A percentile compares a stretch with the other conserved stretches of the same genome.
phyloP scores from a whole-genome alignment of 2,797 vertebrate genomes.

The Protonibea diacanthus region DNA sequence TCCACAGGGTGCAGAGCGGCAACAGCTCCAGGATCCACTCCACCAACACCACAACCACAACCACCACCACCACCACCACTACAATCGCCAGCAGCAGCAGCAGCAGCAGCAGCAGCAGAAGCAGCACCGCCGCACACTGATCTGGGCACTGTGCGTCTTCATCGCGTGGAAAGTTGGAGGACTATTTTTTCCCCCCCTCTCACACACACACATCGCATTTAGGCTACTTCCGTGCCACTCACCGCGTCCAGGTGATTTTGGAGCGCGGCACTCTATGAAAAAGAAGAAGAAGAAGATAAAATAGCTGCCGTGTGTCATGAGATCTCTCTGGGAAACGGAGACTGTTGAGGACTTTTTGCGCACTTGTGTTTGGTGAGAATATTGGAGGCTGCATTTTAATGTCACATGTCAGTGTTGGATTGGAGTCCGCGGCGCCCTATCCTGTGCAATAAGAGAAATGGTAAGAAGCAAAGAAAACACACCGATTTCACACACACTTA shows the following conservation, averaged over 20 bases:
- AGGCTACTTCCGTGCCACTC: neutral
- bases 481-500: constrained; percentile 33
- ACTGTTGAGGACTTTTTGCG: constrained; percentile 29
- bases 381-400: constrained; percentile 17
- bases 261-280: constrained; percentile 26
- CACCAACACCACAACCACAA: neutral
- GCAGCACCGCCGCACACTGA: neutral
- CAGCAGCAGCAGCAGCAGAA: too few relatives aligned
- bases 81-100: too few relatives aligned
- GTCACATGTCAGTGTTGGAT: constrained; percentile 32
- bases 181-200: constrained; percentile 3
- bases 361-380: constrained; percentile 1
- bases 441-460: constrained; percentile 42
- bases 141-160: neutral
- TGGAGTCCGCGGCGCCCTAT: constrained; percentile 30
- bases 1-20: constrained; percentile 55
- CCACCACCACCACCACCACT: too few relatives aligned
- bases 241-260: constrained; percentile 7
- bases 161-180: constrained; percentile 64
- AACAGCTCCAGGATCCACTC: constrained; percentile 32
- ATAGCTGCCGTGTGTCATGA: constrained; percentile 9
- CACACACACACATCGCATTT: neutral
- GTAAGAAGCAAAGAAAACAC: constrained; percentile 60
- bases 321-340: constrained; percentile 7
- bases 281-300: constrained; percentile 20